Conservation (phyloP, 2,888 invertebrate species). For the Mimas tiliae region DNA sequence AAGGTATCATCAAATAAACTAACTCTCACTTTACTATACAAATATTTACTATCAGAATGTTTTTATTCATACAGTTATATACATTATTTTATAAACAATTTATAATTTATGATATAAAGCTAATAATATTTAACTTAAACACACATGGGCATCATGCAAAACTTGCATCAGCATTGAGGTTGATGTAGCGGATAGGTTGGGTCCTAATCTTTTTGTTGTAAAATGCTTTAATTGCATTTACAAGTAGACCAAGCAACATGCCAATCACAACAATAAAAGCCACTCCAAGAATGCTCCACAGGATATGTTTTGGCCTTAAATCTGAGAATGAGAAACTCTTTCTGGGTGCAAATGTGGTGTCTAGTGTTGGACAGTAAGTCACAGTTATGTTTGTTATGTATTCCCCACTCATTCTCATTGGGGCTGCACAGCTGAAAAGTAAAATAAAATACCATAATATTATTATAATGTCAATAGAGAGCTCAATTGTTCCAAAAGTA, state of each 20-base stretch:
- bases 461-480: slow-evolving; percentile 27
- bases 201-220: slow-evolving; percentile 65
- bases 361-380: slow-evolving; percentile 71
- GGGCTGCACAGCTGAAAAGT: slow-evolving; percentile 76
- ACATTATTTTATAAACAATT: slow-evolving; percentile 24
- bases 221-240: slow-evolving; percentile 64
- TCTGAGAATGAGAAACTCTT: slow-evolving; percentile 60
- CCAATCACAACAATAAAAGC: slow-evolving; percentile 66
- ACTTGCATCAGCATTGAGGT: slow-evolving; percentile 65
- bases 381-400: slow-evolving; percentile 72
- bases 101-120: slow-evolving; percentile 15
- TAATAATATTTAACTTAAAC: neutral
- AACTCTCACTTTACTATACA: neutral
- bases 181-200: slow-evolving; percentile 71
- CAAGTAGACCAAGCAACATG: slow-evolving; percentile 68
- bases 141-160: slow-evolving; percentile 57
- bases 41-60: slow-evolving; percentile 30
- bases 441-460: slow-evolving; percentile 32
- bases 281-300: slow-evolving; percentile 77
- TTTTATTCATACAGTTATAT: slow-evolving; percentile 33
- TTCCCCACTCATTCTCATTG: slow-evolving; percentile 70
- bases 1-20: slow-evolving; percentile 6
- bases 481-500: neutral
- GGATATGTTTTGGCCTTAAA: slow-evolving; percentile 71
- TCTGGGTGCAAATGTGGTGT: slow-evolving; percentile 59